These are phyloP conservation scores for Bufo bufo DNA, from an alignment of 2,113 vertebrate species.

Conservation along the genomic window DNA sequence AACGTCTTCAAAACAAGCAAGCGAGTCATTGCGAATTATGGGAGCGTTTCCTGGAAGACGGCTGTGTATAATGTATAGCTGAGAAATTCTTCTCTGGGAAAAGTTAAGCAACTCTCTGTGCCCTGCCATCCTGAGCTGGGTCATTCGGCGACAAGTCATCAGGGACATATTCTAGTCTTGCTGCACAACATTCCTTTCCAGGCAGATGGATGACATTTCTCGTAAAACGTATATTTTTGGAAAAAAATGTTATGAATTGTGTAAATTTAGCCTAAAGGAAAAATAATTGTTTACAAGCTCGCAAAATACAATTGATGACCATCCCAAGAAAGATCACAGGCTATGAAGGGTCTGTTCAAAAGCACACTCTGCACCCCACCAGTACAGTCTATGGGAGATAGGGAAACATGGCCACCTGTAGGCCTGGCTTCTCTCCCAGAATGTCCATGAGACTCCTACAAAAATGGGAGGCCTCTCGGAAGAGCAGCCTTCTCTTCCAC, in stretches of 20 bases:
- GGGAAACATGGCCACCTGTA: too few species aligned
- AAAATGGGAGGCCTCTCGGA: too few species aligned
- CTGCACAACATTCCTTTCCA: background rate
- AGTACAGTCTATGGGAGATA: too few species aligned
- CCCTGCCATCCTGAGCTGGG: slow-evolving; percentile 33
- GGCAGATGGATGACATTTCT: background rate
- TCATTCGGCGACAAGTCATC: background rate
- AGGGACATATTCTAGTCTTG: background rate
- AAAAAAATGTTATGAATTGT: background rate
- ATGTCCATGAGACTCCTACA: too few species aligned
- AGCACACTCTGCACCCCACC: too few species aligned
- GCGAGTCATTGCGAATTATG: background rate
- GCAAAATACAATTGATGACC: background rate
- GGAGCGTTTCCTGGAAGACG: slow-evolving; percentile 1
- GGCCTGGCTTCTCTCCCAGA: too few species aligned
- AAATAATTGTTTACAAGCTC: background rate
- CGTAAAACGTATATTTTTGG: background rate
- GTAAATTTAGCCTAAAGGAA: background rate
- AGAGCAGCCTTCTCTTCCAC: too few species aligned
- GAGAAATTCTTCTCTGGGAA: background rate
- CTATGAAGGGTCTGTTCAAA: too few species aligned
- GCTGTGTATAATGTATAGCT: background rate
- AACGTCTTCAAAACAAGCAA: background rate
- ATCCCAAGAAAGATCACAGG: too few species aligned
- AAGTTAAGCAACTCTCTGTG: slow-evolving; percentile 2